phyloP scores from a whole-genome alignment of 2,113 vertebrate species.

The Falcunculus frontatus region DNA sequence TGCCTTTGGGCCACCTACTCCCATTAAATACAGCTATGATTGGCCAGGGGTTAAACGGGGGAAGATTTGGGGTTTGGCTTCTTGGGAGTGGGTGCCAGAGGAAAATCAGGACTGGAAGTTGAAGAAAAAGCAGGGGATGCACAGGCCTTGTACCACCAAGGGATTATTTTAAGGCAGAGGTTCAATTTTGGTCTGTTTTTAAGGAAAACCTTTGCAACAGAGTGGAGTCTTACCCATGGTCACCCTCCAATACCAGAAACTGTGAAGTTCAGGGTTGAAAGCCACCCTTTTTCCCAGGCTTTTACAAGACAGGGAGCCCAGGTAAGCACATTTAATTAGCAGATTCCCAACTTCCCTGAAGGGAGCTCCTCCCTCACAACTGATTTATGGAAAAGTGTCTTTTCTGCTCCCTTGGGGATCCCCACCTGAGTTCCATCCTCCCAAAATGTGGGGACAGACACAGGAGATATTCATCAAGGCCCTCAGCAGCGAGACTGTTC shows the following conservation, averaged over 20 bases:
- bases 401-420: background rate
- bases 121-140: background rate
- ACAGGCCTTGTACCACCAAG: background rate
- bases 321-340: background rate
- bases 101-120: background rate
- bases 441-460: background rate
- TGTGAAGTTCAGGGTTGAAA: background rate
- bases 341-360: background rate
- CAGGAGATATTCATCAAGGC: background rate
- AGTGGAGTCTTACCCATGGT: no score
- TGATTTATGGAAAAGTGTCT: background rate
- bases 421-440: background rate
- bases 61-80: background rate
- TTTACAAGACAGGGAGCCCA: background rate
- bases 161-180: background rate
- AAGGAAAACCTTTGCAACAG: background rate
- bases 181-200: background rate
- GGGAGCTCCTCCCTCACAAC: background rate
- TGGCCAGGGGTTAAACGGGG: background rate
- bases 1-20: background rate
- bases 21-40: background rate
- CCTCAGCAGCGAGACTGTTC: background rate
- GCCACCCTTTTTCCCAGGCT: background rate
- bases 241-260: background rate
- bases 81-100: background rate